A percentile compares a stretch with the other conserved stretches of the same genome.
Conservation (phyloP, 2,888 invertebrate species). For the Calameuta filiformis region DNA sequence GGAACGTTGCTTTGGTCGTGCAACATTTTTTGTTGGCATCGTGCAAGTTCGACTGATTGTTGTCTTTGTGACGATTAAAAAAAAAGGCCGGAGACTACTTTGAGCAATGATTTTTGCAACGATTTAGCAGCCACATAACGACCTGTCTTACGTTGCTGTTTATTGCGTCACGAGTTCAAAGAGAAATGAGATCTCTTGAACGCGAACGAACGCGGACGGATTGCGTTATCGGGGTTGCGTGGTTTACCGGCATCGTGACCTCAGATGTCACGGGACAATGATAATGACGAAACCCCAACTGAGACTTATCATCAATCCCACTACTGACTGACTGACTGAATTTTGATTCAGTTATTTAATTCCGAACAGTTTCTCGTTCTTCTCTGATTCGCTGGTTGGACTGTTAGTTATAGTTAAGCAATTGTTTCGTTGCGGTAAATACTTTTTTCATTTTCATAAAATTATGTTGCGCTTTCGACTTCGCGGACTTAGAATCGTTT, state of each 20-base stretch:
- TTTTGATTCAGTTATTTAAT: neutral
- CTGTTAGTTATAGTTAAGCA: neutral
- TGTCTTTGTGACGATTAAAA: neutral
- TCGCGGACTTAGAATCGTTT: neutral
- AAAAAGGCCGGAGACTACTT: neutral
- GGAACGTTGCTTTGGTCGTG: too few species aligned
- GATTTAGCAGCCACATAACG: neutral
- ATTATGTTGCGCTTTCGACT: conserved; percentile 25
- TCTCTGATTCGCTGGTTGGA: neutral
- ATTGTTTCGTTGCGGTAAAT: neutral
- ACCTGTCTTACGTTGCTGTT: neutral
- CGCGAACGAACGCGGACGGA: neutral
- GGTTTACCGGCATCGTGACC: conserved; percentile 33
- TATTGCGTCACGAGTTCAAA: neutral
- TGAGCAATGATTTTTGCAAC: neutral
- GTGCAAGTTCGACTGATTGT: neutral
- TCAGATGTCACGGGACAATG: conserved; percentile 25
- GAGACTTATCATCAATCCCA: neutral
- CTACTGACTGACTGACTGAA: neutral
- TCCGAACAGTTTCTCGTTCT: neutral
- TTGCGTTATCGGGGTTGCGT: neutral
- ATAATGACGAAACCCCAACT: neutral
- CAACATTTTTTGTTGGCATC: neutral
- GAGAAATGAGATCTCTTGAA: neutral
- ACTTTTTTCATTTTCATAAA: neutral